Conservation (phyloP, 30 jellyfish, hydroid and myxozoan species). For the Cassiopea andromeda region DNA sequence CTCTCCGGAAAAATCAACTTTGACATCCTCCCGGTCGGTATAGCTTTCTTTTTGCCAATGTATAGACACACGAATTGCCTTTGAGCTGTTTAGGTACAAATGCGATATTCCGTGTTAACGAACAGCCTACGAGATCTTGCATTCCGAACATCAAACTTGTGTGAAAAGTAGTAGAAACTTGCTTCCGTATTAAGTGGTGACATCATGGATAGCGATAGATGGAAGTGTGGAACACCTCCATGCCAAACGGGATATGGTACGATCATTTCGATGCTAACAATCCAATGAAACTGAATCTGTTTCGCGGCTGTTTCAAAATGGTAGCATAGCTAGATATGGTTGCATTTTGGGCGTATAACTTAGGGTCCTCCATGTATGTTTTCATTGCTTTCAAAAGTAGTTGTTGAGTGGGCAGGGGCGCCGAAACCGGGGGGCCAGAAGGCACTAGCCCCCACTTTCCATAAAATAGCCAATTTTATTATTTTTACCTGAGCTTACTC, state of each 20-base stretch:
- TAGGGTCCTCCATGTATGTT: not conserved
- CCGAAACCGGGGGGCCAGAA: too few relatives aligned
- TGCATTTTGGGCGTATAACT: not conserved
- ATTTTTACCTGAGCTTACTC: too few relatives aligned
- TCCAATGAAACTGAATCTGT: not conserved
- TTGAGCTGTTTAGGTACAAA: slow-evolving; percentile 3
- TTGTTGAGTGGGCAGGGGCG: too few relatives aligned
- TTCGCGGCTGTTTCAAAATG: not conserved
- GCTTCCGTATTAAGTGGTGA: not conserved
- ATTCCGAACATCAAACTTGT: not conserved
- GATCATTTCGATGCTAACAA: slow-evolving; percentile 8
- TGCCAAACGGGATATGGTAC: slow-evolving; percentile 8
- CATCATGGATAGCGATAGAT: not conserved
- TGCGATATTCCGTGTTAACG: not conserved
- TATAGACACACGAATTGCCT: slow-evolving; percentile 21
- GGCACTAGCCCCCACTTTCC: too few relatives aligned
- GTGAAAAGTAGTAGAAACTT: not conserved
- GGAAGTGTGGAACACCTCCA: not conserved
- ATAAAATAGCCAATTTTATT: too few relatives aligned
- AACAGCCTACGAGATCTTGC: slow-evolving; percentile 3
- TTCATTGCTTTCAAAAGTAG: too few relatives aligned
- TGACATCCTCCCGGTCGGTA: slow-evolving; percentile 94
- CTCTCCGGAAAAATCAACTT: slow-evolving; percentile 61
- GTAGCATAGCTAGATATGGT: not conserved
- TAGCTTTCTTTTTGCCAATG: slow-evolving; percentile 62